Conservation (phyloP, 2,797 vertebrate genomes). For the Sebastes diploproa region DNA sequence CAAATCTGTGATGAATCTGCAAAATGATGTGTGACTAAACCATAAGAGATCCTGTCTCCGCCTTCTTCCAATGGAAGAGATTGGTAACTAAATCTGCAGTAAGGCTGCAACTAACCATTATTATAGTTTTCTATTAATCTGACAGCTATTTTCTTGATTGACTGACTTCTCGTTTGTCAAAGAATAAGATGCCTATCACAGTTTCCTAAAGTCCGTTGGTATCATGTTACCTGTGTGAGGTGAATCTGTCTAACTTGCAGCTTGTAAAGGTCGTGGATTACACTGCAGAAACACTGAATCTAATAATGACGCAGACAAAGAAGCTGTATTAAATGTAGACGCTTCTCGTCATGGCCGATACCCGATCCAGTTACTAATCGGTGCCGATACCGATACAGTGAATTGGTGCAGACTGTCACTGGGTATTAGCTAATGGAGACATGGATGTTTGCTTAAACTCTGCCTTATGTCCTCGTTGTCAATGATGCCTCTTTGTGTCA, state of each 20-base stretch:
- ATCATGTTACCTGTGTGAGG: too few relatives aligned
- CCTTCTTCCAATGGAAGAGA: neutral
- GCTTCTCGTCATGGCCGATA: neutral
- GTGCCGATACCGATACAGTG: neutral
- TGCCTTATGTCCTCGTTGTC: neutral
- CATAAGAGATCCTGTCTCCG: neutral
- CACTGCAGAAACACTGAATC: too few relatives aligned
- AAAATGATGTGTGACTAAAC: neutral
- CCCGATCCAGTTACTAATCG: neutral
- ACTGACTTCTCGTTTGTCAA: neutral
- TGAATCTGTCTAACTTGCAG: too few relatives aligned
- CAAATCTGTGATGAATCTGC: conserved; percentile 36
- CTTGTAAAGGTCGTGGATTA: too few relatives aligned
- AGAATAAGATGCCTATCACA: neutral
- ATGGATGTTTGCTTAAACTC: neutral
- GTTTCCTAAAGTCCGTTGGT: neutral
- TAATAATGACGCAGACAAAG: neutral
- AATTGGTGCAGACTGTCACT: neutral
- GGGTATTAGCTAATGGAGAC: neutral
- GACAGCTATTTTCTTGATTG: neutral
- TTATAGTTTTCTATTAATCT: neutral
- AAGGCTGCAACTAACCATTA: neutral
- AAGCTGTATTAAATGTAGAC: neutral
- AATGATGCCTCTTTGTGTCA: neutral
- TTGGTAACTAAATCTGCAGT: neutral